phyloP scores from a whole-genome alignment of 2,113 vertebrate genomes.

The Fregetta grallaria region DNA sequence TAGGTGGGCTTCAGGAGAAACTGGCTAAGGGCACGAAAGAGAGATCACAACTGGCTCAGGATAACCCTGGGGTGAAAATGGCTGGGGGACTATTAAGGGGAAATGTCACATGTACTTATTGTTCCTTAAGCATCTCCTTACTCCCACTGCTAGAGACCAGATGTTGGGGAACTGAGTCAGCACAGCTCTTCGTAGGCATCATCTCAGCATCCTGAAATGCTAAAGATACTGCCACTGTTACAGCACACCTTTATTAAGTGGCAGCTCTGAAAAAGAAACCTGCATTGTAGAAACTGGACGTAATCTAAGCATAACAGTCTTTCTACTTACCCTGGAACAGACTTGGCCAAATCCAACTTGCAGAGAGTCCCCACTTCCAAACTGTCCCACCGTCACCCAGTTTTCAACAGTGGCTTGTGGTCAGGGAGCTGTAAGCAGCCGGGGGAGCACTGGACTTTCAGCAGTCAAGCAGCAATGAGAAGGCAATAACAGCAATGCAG shows the following conservation, averaged over 20 bases:
- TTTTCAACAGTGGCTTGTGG: neutral
- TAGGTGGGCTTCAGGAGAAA: neutral
- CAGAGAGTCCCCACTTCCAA: neutral
- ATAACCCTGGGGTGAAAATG: neutral
- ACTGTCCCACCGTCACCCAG: neutral
- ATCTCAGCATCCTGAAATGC: neutral
- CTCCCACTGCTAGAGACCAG: neutral
- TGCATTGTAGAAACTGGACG: neutral
- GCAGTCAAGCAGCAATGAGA: neutral
- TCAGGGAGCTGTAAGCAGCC: neutral
- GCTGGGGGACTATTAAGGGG: neutral
- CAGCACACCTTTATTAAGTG: neutral
- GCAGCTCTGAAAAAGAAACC: neutral
- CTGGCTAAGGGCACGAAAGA: neutral
- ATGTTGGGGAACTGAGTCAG: neutral
- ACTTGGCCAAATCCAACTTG: neutral
- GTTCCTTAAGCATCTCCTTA: neutral
- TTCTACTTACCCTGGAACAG: neutral
- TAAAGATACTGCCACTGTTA: neutral
- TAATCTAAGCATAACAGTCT: neutral
- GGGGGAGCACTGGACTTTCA: neutral
- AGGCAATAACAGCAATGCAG: constrained; percentile 41
- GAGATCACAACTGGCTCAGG: neutral
- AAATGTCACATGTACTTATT: neutral
- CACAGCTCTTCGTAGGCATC: neutral